Evolutionary conservation across 2,888 invertebrate genomes (phyloP).

Genomic region (Parascotia fuliginaria): DNA sequence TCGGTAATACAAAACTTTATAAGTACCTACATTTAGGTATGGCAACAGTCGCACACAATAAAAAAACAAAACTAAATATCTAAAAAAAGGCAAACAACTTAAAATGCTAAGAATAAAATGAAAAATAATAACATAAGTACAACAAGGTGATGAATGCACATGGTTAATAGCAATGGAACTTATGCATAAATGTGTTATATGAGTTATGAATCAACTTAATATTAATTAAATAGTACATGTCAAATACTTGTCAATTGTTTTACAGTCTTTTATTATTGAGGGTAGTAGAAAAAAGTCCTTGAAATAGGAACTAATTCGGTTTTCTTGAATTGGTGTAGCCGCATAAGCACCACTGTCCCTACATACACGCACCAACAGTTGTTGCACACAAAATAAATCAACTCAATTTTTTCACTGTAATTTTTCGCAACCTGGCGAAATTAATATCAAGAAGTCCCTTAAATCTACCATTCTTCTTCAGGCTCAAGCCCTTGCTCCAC

Average conservation of each 20-base stretch:
- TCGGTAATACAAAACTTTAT: constrained; percentile 16
- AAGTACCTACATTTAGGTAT: constrained; percentile 28
- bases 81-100: constrained; percentile 37
- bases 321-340: constrained; percentile 20
- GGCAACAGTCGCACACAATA: constrained; percentile 26
- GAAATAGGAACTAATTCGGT: constrained; percentile 36
- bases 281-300: constrained; percentile 23
- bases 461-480: constrained; percentile 84
- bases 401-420: constrained; percentile 34
- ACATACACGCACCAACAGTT: constrained; percentile 61
- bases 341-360: constrained; percentile 69
- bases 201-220: constrained; percentile 42
- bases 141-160: constrained; percentile 63
- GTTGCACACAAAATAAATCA: constrained; percentile 57
- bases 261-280: constrained; percentile 49
- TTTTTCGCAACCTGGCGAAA: constrained; percentile 19
- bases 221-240: constrained; percentile 37
- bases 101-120: constrained; percentile 36
- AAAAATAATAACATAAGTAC: constrained; percentile 61
- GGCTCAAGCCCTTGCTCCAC: constrained; percentile 72
- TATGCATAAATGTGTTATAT: constrained; percentile 48
- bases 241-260: constrained; percentile 58
- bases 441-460: constrained; percentile 52
- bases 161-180: constrained; percentile 57
- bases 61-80: constrained; percentile 33